phyloP scores from a whole-genome alignment of 2,888 invertebrate species.

The Leucophora obtusa region DNA sequence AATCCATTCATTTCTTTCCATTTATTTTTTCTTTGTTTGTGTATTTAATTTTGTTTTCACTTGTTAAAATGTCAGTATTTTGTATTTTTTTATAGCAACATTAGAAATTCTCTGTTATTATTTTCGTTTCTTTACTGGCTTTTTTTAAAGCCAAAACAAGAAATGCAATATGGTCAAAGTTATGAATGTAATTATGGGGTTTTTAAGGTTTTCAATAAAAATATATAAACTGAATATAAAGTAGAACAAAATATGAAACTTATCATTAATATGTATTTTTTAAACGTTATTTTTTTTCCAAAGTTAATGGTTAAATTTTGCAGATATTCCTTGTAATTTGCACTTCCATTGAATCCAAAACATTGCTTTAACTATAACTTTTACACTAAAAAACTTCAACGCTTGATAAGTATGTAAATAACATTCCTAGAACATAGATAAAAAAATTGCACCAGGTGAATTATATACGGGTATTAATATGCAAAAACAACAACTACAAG shows the following conservation, averaged over 20 bases:
- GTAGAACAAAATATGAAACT: neutral
- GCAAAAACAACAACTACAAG: neutral
- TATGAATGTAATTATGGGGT: slow-evolving; percentile 26
- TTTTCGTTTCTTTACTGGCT: neutral
- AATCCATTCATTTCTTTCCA: slow-evolving; percentile 22
- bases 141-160: neutral
- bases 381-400: slow-evolving; percentile 39
- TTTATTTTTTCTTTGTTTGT: neutral
- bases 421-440: slow-evolving; percentile 13
- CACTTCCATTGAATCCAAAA: neutral
- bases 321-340: neutral
- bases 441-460: slow-evolving; percentile 38
- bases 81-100: slow-evolving; percentile 11
- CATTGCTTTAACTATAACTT: neutral
- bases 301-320: slow-evolving; percentile 1
- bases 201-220: slow-evolving; percentile 16
- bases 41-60: slow-evolving; percentile 33
- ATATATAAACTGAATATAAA: neutral
- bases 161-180: slow-evolving; percentile 19
- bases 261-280: neutral
- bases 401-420: slow-evolving; percentile 47
- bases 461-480: slow-evolving; percentile 3
- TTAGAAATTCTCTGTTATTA: slow-evolving; percentile 27
- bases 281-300: too few species aligned
- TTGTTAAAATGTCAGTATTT: slow-evolving; percentile 28